Evolutionary conservation across 2,797 vertebrate species (phyloP).

Genomic region (Tiaroga cobitis): DNA sequence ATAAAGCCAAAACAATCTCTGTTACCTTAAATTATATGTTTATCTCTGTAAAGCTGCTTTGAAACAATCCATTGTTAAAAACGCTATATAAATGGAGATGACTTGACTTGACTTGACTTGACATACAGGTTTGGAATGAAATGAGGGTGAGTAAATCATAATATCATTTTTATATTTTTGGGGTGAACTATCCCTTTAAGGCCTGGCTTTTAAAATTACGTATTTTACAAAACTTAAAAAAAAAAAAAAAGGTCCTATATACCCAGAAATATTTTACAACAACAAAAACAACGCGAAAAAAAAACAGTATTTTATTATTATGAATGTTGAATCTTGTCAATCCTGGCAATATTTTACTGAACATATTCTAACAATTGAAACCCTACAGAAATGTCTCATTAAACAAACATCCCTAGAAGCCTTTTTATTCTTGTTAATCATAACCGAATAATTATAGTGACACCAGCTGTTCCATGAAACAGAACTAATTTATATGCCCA

Average conservation of each 20-base stretch:
- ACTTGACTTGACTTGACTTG: too few species aligned
- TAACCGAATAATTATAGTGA: constrained; percentile 10
- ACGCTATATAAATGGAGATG: too few species aligned
- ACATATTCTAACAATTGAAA: neutral
- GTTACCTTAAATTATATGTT: too few species aligned
- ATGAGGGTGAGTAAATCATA: neutral
- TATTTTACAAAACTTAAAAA: too few species aligned
- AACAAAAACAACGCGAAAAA: too few species aligned
- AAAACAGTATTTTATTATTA: neutral
- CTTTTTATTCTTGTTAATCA: constrained; percentile 42
- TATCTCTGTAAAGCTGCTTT: too few species aligned
- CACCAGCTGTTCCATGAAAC: constrained; percentile 39
- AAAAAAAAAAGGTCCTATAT: too few species aligned
- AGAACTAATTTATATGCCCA: constrained; percentile 48
- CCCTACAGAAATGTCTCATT: constrained; percentile 21
- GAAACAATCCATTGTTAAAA: too few species aligned
- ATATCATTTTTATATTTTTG: neutral
- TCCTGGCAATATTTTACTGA: neutral
- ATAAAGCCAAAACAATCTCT: too few species aligned
- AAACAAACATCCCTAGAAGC: constrained; percentile 14
- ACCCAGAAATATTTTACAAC: neutral
- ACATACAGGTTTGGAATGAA: neutral
- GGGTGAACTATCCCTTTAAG: neutral
- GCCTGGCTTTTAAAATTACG: too few species aligned
- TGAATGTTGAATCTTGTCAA: neutral